Conservation (phyloP, 2,888 invertebrate species). For the Harmothoe impar region DNA sequence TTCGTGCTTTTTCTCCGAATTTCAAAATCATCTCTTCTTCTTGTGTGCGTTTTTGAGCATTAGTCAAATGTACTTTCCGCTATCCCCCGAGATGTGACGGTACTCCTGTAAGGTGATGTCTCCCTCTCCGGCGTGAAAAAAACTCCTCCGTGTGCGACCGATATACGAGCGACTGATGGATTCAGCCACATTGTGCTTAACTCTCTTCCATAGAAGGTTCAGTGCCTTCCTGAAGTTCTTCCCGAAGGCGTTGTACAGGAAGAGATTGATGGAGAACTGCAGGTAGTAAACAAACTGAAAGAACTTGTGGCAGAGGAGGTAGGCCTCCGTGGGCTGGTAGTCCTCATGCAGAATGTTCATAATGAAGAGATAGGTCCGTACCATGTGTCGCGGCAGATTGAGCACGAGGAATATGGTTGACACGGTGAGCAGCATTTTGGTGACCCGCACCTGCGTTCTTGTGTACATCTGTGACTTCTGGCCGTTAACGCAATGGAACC, state of each 20-base stretch:
- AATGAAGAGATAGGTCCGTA: slow-evolving; percentile 64
- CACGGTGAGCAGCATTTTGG: slow-evolving; percentile 68
- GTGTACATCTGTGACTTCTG: slow-evolving; percentile 60
- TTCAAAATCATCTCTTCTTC: too few species aligned
- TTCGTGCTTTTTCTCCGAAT: too few species aligned
- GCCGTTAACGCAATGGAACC: background rate
- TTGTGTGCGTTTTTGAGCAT: background rate
- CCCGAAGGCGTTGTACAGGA: slow-evolving; percentile 66
- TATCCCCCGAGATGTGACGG: slow-evolving; percentile 55
- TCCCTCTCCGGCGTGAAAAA: background rate
- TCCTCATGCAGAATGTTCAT: slow-evolving; percentile 59
- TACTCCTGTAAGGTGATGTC: slow-evolving; percentile 52
- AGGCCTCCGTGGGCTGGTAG: slow-evolving; percentile 42
- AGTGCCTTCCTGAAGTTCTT: slow-evolving; percentile 67
- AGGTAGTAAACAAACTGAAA: slow-evolving; percentile 66
- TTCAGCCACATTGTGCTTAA: slow-evolving; percentile 25
- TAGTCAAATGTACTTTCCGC: slow-evolving; percentile 33
- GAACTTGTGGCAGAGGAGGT: slow-evolving; percentile 63
- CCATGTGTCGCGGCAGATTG: slow-evolving; percentile 67
- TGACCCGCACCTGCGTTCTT: slow-evolving; percentile 65
- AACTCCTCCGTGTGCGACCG: slow-evolving; percentile 11
- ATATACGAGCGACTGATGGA: background rate
- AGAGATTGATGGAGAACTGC: slow-evolving; percentile 67
- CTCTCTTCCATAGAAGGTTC: background rate
- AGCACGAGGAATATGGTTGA: slow-evolving; percentile 67